A percentile compares a stretch with the other conserved stretches of the same genome.
These are phyloP conservation scores for Chaetogeoica ovagalla DNA, from an alignment of 2,888 invertebrate genomes.

Conservation along the genomic window DNA sequence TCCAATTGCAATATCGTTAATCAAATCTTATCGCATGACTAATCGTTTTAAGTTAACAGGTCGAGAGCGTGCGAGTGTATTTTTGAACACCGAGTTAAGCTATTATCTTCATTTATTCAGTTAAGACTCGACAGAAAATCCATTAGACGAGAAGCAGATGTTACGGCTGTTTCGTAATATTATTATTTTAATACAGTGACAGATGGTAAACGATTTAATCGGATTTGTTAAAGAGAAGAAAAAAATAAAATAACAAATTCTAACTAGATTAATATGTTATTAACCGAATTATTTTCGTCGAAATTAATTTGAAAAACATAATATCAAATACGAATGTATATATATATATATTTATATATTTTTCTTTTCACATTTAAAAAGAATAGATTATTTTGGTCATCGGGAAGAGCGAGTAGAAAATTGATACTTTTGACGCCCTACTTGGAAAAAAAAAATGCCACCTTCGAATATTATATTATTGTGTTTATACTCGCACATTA, in stretches of 20 bases:
- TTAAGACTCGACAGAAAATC: conserved; percentile 37
- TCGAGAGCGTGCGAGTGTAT: conserved; percentile 29
- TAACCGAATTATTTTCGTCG: too few relatives aligned
- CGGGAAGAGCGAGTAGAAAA: too few relatives aligned
- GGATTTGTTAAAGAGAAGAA: conserved; percentile 5
- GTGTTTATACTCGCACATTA: too few relatives aligned
- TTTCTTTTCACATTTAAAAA: too few relatives aligned
- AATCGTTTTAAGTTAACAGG: conserved; percentile 24
- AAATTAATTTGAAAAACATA: too few relatives aligned
- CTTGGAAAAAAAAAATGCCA: too few relatives aligned
- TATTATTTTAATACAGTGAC: conserved; percentile 17
- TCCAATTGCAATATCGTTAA: conserved; percentile 4
- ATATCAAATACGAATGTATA: too few relatives aligned
- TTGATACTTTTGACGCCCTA: too few relatives aligned
- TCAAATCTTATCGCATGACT: conserved; percentile 16
- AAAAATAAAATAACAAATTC: not conserved
- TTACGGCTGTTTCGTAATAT: conserved; percentile 38
- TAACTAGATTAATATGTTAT: not conserved
- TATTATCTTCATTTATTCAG: conserved; percentile 9
- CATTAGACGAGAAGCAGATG: conserved; percentile 43
- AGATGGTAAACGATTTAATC: conserved; percentile 22
- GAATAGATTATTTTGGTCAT: too few relatives aligned
- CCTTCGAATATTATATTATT: too few relatives aligned
- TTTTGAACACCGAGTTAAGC: conserved; percentile 12
- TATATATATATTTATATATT: too few relatives aligned